Percentiles rank a stretch among this genome's conserved stretches.
Conservation (phyloP, 1,140 invertebrate genomes). For the Sycobia sp. region DNA sequence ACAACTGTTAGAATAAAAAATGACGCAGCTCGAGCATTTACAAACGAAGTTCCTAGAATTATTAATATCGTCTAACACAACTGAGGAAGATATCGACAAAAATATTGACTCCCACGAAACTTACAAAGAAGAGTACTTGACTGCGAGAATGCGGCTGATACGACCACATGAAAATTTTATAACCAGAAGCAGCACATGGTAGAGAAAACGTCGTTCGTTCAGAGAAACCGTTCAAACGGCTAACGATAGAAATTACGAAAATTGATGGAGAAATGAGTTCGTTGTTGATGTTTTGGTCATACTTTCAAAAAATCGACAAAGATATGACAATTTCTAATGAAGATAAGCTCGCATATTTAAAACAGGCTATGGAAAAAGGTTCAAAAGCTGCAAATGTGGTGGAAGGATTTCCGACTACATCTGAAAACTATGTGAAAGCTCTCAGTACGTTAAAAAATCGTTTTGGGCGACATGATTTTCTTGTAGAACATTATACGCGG, state of each 20-base stretch:
- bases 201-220: no score
- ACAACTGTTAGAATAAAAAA: no score
- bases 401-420: constrained; percentile 33
- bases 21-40: no score
- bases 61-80: no score
- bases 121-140: no score
- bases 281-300: constrained; percentile 47
- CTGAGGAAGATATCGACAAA: no score
- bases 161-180: no score
- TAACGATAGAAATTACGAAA: constrained; percentile 40
- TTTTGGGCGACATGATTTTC: constrained; percentile 38
- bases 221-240: constrained; percentile 24
- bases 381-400: constrained; percentile 32
- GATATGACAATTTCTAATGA: constrained; percentile 34
- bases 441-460: constrained; percentile 29
- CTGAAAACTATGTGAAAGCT: constrained; percentile 23
- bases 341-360: constrained; percentile 47
- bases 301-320: constrained; percentile 47
- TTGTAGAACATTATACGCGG: constrained; percentile 38
- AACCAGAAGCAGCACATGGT: no score
- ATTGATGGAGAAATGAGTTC: constrained; percentile 42
- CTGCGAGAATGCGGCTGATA: no score
- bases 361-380: no score
- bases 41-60: no score
- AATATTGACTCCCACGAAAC: no score